These are phyloP conservation scores for Glandiceps talaboti DNA, from an alignment of 53 echinoderm and acorn worm genomes.

Conservation along the genomic window DNA sequence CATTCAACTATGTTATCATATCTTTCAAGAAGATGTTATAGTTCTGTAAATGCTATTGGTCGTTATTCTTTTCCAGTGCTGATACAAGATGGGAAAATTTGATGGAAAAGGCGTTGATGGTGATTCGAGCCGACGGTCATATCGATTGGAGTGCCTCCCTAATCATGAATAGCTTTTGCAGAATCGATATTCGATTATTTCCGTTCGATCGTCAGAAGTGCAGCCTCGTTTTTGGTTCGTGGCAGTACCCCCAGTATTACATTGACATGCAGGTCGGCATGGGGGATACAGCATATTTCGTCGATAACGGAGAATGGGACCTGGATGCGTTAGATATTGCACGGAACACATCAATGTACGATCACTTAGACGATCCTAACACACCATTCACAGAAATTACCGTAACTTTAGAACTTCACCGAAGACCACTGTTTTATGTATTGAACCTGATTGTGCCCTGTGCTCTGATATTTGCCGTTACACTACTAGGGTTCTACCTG, in stretches of 20 bases:
- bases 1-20: too few relatives aligned
- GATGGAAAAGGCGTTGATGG: not conserved
- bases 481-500: not conserved
- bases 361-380: not conserved
- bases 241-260: not conserved
- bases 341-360: not conserved
- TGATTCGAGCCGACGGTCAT: not conserved
- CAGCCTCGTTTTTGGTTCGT: not conserved
- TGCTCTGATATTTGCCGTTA: not conserved
- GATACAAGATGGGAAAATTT: not conserved
- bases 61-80: not conserved
- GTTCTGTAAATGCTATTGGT: not conserved
- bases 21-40: too few relatives aligned
- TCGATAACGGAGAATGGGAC: not conserved
- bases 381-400: not conserved
- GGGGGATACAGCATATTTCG: not conserved
- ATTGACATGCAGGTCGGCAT: not conserved
- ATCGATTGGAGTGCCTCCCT: not conserved
- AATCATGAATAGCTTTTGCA: not conserved
- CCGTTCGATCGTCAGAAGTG: not conserved
- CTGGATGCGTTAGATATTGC: not conserved
- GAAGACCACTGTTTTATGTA: not conserved
- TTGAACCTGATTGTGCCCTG: not conserved
- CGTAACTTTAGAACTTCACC: not conserved
- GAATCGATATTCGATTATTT: not conserved